Evolutionary conservation across 2,888 invertebrate species (phyloP).

Genomic region (Glaucopsyche alexis): DNA sequence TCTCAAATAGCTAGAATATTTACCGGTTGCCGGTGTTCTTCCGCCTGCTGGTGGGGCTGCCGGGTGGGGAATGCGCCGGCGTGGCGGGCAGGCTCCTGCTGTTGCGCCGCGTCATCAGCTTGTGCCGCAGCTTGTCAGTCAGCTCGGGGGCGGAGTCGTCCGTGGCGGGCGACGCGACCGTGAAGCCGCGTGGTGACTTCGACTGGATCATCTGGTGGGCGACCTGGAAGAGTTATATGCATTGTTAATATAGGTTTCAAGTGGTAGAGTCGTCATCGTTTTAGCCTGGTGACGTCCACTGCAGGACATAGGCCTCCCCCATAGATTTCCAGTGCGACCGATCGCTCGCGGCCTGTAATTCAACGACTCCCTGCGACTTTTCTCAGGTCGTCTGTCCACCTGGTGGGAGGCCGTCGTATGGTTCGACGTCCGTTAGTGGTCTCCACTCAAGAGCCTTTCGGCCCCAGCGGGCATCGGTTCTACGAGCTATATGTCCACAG

Average conservation of each 20-base stretch:
- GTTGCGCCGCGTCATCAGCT: conserved; percentile 75
- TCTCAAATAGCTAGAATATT: conserved; percentile 27
- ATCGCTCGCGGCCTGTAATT: no score
- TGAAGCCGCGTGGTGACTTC: conserved; percentile 66
- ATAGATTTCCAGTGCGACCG: no score
- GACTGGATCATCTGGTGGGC: conserved; percentile 81
- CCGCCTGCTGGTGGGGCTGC: conserved; percentile 80
- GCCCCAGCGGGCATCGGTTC: no score
- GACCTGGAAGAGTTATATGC: conserved; percentile 49
- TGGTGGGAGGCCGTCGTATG: no score
- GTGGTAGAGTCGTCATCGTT: no score
- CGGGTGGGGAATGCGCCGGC: conserved; percentile 82
- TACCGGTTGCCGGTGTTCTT: conserved; percentile 82
- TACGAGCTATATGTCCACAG: no score
- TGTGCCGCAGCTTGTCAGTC: conserved; percentile 50
- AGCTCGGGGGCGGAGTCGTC: conserved; percentile 48
- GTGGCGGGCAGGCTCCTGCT: conserved; percentile 86
- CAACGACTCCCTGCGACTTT: no score
- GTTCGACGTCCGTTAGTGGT: no score
- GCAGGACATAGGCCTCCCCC: no score
- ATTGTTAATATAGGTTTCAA: background rate
- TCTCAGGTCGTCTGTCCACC: no score
- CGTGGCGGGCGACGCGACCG: conserved; percentile 57
- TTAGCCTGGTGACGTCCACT: no score
- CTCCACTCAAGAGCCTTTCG: no score